These are phyloP conservation scores for Cylindroiulus punctatus DNA, from an alignment of 2,888 invertebrate species.

Conservation along the genomic window DNA sequence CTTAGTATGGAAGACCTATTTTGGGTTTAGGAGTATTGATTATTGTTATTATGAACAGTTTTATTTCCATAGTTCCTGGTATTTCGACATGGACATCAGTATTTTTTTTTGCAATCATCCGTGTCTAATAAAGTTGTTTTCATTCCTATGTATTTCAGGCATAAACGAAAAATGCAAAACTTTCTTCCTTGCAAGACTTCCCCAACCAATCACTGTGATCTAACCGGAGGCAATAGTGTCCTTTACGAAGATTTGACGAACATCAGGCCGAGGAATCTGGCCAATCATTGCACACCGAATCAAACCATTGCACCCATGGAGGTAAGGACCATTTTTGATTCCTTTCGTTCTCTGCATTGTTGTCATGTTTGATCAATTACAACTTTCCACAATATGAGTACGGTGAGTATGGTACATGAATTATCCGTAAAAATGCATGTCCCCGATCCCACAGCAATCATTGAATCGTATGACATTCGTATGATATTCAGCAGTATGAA, in stretches of 20 bases:
- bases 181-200: constrained; percentile 61
- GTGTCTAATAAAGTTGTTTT: background rate
- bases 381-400: too few relatives aligned
- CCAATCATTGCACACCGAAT: constrained; percentile 59
- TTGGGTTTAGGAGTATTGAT: too few relatives aligned
- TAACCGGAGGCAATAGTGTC: constrained; percentile 59
- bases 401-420: too few relatives aligned
- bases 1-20: too few relatives aligned
- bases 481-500: too few relatives aligned
- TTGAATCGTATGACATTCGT: too few relatives aligned
- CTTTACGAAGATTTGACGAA: constrained; percentile 61
- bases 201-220: constrained; percentile 60
- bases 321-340: constrained; percentile 57
- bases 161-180: constrained; percentile 61
- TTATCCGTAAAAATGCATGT: too few relatives aligned
- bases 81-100: too few relatives aligned
- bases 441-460: too few relatives aligned
- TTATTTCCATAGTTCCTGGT: too few relatives aligned
- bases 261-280: constrained; percentile 60
- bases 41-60: background rate
- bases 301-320: constrained; percentile 61
- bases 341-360: background rate
- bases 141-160: constrained; percentile 58
- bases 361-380: background rate
- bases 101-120: too few relatives aligned